Evolutionary conservation across 2,888 invertebrate genomes (phyloP).

Genomic region (Dryobota labecula): DNA sequence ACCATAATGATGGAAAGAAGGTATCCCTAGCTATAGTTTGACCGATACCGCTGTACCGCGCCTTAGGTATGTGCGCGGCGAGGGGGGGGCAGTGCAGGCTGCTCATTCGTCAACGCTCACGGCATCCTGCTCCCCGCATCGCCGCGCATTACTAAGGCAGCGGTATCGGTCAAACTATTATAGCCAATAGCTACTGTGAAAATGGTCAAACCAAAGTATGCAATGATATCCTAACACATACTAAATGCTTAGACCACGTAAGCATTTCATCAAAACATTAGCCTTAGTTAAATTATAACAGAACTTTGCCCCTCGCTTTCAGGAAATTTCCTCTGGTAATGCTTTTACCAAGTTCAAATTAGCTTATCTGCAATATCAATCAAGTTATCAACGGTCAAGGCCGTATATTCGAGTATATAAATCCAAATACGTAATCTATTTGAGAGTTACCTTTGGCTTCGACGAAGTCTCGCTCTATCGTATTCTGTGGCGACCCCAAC

Average conservation of each 20-base stretch:
- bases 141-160: no score
- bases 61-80: no score
- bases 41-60: no score
- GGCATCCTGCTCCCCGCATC: no score
- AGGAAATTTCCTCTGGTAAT: background rate
- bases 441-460: conserved; percentile 32
- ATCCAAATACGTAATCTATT: conserved; percentile 39
- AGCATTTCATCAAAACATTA: background rate
- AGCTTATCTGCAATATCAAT: conserved; percentile 42
- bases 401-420: conserved; percentile 17
- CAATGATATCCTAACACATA: background rate
- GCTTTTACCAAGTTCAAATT: conserved; percentile 26
- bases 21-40: background rate
- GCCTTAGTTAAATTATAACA: conserved; percentile 7
- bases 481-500: conserved; percentile 48
- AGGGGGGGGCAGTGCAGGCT: no score
- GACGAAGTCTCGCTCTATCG: conserved; percentile 44
- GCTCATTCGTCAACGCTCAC: no score
- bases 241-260: no score
- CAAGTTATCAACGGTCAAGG: conserved; percentile 32
- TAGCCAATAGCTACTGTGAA: background rate
- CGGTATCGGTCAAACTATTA: no score
- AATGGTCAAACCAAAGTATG: background rate
- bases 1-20: conserved; percentile 36
- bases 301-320: background rate